Evolutionary conservation across 1,140 invertebrate genomes (phyloP).

Genomic region (Trachymyrmex septentrionalis): DNA sequence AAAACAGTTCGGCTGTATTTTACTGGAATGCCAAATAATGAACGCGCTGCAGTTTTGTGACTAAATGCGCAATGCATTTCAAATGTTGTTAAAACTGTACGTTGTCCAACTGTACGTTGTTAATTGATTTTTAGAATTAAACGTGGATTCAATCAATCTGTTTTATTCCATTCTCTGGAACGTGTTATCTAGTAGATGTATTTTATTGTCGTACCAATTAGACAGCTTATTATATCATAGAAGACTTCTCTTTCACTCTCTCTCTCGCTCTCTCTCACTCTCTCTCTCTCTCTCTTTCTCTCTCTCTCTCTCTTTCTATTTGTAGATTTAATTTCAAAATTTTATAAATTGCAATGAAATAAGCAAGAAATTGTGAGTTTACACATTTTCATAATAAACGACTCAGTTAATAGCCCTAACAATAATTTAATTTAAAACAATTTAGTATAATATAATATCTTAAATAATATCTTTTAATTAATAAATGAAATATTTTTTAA

Average conservation of each 20-base stretch:
- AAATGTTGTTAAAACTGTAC: constrained; percentile 36
- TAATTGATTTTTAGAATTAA: constrained; percentile 41
- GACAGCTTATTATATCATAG: constrained; percentile 12
- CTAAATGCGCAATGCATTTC: constrained; percentile 44
- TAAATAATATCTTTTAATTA: background rate
- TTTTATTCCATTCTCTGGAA: constrained; percentile 9
- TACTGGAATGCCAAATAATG: constrained; percentile 37
- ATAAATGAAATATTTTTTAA: background rate
- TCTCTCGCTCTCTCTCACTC: background rate
- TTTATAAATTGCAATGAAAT: background rate
- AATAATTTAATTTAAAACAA: background rate
- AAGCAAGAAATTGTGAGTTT: background rate
- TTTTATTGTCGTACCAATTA: constrained; percentile 19
- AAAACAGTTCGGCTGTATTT: constrained; percentile 44
- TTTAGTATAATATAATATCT: background rate
- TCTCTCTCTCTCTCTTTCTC: background rate
- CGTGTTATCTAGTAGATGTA: background rate
- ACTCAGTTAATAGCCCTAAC: background rate
- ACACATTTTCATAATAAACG: constrained; percentile 4
- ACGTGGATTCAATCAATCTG: constrained; percentile 11
- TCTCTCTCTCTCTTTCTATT: background rate
- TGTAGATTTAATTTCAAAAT: background rate
- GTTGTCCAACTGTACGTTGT: background rate
- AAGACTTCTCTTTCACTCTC: background rate
- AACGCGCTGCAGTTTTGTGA: constrained; percentile 5